Base-by-base conservation (phyloP, 2,797 vertebrate genomes). In the Hemibagrus guttatus region DNA sequence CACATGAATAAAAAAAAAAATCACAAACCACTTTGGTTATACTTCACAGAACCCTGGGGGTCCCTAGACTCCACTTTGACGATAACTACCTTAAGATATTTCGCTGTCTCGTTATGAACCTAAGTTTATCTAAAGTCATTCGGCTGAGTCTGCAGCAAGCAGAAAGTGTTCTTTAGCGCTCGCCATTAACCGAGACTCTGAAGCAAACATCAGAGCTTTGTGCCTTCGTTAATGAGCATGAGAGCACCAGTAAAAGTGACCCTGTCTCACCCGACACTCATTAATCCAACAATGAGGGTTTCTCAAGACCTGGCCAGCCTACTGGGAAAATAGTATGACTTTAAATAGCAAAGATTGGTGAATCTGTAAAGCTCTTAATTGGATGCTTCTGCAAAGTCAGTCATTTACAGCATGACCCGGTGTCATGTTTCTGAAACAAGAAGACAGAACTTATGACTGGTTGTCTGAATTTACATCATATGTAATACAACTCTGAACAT, bases 131-230 rank as follows among this genome's bases (percentile, higher is more conserved):
- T 72, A 49, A 76, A 79, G 74, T 23, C 21, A 76, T 81, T 84
- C 58, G 66, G 78, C 63, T 46, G 59, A 86, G 86, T 68, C 80
- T 66, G 42, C 69, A 83, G 87, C 72, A 78, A 80, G 83, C 71
- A 61, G 39, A 42, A 76, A 84, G 71, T 88, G 71, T 87, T 88
- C 80, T 88, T 89, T 87, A 84, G 81, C 78, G 84, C 68, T 31
- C 90, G 92, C 90, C 92, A 94, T 95, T 93, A 93, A 92, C 85
- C 90, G 91, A 91, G 88, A 92, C 92, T 93, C 91, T 86, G 85
- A 92, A 90, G 90, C 91, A 94, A 95, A 94, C 93, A 92, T 93
- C 89, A 92, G 92, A 93, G 92, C 92, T 89, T 90, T 86, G 88
- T 92, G 89, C 88, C 91, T 90, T 90, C 88, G 82, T 91, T 95